Percentiles rank a stretch among this genome's conserved stretches.
phyloP scores from a whole-genome alignment of 1,140 invertebrate species.

The Bombus fervidus region DNA sequence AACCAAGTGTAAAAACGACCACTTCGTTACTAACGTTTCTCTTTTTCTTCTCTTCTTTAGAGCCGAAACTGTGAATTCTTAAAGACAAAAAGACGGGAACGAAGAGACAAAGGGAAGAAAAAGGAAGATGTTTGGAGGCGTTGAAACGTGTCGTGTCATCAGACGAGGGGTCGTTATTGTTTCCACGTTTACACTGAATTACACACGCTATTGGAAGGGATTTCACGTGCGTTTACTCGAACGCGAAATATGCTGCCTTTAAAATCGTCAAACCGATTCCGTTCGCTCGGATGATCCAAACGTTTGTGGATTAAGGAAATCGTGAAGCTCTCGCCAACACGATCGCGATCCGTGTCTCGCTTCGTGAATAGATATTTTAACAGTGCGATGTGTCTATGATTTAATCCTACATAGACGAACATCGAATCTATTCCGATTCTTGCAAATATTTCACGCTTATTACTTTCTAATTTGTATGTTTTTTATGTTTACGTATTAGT shows the following conservation, averaged over 20 bases:
- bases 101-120: neutral
- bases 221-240: neutral
- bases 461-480: neutral
- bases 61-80: neutral
- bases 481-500: neutral
- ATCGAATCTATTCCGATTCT: neutral
- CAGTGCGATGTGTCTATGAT: neutral
- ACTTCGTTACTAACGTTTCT: neutral
- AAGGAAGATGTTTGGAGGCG: neutral
- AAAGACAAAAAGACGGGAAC: no score
- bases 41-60: neutral
- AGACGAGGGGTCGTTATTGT: conserved; percentile 18
- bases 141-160: neutral
- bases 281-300: neutral
- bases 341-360: neutral
- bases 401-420: neutral
- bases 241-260: conserved; percentile 1
- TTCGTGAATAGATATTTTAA: neutral
- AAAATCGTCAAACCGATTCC: conserved; percentile 36
- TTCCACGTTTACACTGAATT: conserved; percentile 12
- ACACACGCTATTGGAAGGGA: conserved; percentile 5
- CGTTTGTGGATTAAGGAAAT: neutral
- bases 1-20: neutral
- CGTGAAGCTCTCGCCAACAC: neutral
- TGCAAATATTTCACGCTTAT: neutral